These are phyloP conservation scores for Trachelipus rathkii DNA, from an alignment of 1,140 invertebrate species.

Conservation along the genomic window DNA sequence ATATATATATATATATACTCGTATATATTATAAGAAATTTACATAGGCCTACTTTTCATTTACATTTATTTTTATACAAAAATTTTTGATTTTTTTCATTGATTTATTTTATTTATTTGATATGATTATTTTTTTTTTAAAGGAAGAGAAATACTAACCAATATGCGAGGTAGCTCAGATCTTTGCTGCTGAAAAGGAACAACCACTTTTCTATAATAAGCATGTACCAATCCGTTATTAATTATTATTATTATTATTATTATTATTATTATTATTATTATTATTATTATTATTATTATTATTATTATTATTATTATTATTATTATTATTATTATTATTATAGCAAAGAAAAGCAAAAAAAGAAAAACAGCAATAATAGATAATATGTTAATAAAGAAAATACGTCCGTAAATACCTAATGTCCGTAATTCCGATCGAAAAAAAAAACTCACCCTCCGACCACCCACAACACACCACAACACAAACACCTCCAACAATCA, in stretches of 20 bases:
- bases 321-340: constrained; percentile 6
- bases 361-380: no score
- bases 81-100: no score
- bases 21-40: background rate
- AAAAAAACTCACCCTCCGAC: no score
- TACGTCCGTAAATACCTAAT: no score
- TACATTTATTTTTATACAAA: background rate
- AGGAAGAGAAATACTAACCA: constrained; percentile 46
- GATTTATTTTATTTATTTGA: no score
- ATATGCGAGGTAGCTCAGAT: constrained; percentile 48
- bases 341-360: background rate
- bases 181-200: constrained; percentile 46
- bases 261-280: constrained; percentile 10
- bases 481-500: no score
- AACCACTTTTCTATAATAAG: constrained; percentile 11
- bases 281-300: constrained; percentile 3
- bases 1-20: no score
- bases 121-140: no score
- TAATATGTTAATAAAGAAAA: no score
- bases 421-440: no score
- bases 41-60: constrained; percentile 4
- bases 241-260: background rate
- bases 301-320: constrained; percentile 12
- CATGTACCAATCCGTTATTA: constrained; percentile 1
- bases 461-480: no score